Evolutionary conservation across 1,140 invertebrate species (phyloP).

Genomic region (Danaus melanippus): DNA sequence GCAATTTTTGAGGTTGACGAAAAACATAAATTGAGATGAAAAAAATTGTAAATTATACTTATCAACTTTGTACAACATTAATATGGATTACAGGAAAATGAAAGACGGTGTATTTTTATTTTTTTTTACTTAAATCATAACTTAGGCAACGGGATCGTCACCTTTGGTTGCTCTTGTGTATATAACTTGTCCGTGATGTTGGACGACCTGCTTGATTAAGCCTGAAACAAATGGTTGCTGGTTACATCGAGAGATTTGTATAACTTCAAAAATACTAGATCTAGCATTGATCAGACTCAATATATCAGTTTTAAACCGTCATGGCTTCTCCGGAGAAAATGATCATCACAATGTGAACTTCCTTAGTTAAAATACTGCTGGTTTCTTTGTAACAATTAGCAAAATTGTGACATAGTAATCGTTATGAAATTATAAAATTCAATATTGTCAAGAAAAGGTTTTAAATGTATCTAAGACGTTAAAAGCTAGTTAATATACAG

Average conservation of each 20-base stretch:
- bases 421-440: too few relatives aligned
- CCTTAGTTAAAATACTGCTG: background rate
- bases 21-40: constrained; percentile 37
- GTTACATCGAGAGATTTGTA: constrained; percentile 2
- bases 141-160: constrained; percentile 79
- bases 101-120: constrained; percentile 29
- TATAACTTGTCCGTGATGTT: constrained; percentile 97
- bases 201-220: constrained; percentile 96
- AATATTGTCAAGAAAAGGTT: too few relatives aligned
- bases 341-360: constrained; percentile 41
- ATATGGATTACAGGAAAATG: constrained; percentile 15
- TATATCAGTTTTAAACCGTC: constrained; percentile 74
- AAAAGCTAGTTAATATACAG: too few relatives aligned
- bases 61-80: constrained; percentile 7
- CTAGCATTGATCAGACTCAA: constrained; percentile 70
- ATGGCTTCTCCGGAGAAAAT: constrained; percentile 49
- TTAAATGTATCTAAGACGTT: too few relatives aligned
- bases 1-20: constrained; percentile 42
- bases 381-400: too few relatives aligned
- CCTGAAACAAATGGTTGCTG: constrained; percentile 76
- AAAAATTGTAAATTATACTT: constrained; percentile 1
- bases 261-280: constrained; percentile 5
- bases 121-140: constrained; percentile 56
- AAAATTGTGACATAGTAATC: too few relatives aligned
- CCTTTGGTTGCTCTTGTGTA: constrained; percentile 98